phyloP scores from a whole-genome alignment of 2,888 invertebrate genomes.

The Mantis religiosa region DNA sequence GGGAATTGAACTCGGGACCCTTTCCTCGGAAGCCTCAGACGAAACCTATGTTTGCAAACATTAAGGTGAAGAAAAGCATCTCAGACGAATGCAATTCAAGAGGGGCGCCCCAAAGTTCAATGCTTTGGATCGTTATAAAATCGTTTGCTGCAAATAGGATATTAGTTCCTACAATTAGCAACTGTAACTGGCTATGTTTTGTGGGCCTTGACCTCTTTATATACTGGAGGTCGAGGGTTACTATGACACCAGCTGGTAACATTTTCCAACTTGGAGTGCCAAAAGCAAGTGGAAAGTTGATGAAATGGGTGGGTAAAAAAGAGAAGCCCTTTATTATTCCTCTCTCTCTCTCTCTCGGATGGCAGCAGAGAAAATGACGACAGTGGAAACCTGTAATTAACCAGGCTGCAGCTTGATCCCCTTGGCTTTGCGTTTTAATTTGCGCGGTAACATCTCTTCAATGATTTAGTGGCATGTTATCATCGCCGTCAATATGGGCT shows the following conservation, averaged over 20 bases:
- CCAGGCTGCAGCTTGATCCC: neutral
- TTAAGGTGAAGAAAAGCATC: too few species aligned
- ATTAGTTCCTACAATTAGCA: neutral
- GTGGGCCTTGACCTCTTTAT: neutral
- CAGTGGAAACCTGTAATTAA: neutral
- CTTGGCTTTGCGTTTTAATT: neutral
- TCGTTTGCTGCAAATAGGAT: neutral
- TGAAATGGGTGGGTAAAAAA: neutral
- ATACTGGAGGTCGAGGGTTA: too few species aligned
- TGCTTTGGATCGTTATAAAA: too few species aligned
- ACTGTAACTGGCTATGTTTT: too few species aligned
- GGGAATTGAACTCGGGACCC: too few species aligned
- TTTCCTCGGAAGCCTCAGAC: too few species aligned
- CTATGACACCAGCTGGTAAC: neutral
- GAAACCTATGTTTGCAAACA: too few species aligned
- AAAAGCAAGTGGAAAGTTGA: neutral
- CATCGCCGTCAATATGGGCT: too few species aligned
- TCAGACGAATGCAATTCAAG: too few species aligned
- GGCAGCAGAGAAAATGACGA: neutral
- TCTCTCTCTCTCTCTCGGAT: neutral
- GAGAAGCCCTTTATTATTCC: neutral
- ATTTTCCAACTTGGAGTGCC: neutral
- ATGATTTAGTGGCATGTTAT: neutral
- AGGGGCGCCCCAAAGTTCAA: too few species aligned
- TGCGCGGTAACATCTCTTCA: neutral